Base-by-base conservation (phyloP, 2,113 vertebrate species). In the Tachuris rubrigastra region DNA sequence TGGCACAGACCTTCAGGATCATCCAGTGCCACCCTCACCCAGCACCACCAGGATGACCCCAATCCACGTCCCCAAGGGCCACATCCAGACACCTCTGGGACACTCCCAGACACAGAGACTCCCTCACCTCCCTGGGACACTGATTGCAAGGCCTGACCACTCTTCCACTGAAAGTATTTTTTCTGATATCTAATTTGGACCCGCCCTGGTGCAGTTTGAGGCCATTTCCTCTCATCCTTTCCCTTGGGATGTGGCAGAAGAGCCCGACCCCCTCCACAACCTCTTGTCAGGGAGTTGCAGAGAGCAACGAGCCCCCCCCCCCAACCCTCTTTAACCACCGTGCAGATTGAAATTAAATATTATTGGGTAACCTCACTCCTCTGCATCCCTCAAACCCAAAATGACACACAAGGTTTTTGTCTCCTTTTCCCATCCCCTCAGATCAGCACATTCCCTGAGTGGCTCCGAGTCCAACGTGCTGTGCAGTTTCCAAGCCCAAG, bases 361-460 rank as follows among this genome's bases (percentile, higher is more conserved):
- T 37, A 49, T 1, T 10, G 56, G 37, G 46, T 53, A 67, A 85
- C 28, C 33, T 87, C 60, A 17, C 7, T 85, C 59, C 46, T 58
- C 84, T 92, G 25, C 37, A 37, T 22, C 37, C 84, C 84, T 78
- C 56, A 41, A 39, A 30, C 75, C 80, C 22, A 50, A 89, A 35
- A 67, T 33, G 75, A 60, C 53, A 92, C 62, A 62, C 5, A 20
- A 68, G 62, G 9, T 65, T 87, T 94, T 56, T 75, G 58, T 72
- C 58, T 56, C 55, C 49, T 76, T 16, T 28, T 58, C 25, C 42
- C 60, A 56, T 14, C 69, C 44, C 87, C 76, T 44, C 44, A 80
- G 60, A 75, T 95, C 90, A 95, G 95, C 89, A 96, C 84, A 89
- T 95, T 95, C 86, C 80, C 94, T 0, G 9, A 84, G 85, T 28